Percentiles rank a stretch among this genome's conserved stretches.
phyloP scores from a whole-genome alignment of 2,113 vertebrate genomes.

The Datnioides undecimradiatus region DNA sequence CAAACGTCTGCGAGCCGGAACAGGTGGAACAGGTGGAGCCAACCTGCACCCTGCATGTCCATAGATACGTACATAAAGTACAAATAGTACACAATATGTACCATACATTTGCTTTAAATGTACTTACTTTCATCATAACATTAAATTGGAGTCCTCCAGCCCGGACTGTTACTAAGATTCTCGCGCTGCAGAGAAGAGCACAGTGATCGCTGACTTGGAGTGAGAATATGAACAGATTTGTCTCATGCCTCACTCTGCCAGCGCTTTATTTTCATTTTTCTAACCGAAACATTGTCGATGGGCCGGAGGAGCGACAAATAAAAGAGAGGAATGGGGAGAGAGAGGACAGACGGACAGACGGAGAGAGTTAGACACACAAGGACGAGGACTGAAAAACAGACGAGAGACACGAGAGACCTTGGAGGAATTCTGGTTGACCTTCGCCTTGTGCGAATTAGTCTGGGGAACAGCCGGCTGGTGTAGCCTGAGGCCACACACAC shows the following conservation, averaged over 20 bases:
- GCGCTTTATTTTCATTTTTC: not conserved
- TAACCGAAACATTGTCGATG: not conserved
- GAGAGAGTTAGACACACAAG: constrained; percentile 10
- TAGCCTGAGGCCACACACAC: constrained; percentile 70
- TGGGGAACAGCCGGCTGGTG: constrained; percentile 64
- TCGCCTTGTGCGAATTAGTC: constrained; percentile 76
- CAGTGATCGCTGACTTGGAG: not conserved
- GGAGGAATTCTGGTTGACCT: constrained; percentile 76
- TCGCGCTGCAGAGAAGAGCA: not conserved
- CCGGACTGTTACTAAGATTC: not conserved
- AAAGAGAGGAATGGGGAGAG: not conserved
- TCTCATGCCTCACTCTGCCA: not conserved
- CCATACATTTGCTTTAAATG: no score
- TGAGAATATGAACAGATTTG: not conserved
- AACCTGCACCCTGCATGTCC: no score
- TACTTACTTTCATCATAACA: not conserved
- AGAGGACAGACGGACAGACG: not conserved
- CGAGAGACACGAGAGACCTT: constrained; percentile 29
- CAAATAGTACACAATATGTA: no score
- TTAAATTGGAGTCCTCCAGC: not conserved
- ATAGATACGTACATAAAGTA: no score
- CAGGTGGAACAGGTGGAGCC: not conserved
- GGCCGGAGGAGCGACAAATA: not conserved
- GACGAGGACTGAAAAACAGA: constrained; percentile 38
- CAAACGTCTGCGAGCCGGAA: not conserved